Conservation (phyloP, 1,140 invertebrate genomes). For the Battus philenor region DNA sequence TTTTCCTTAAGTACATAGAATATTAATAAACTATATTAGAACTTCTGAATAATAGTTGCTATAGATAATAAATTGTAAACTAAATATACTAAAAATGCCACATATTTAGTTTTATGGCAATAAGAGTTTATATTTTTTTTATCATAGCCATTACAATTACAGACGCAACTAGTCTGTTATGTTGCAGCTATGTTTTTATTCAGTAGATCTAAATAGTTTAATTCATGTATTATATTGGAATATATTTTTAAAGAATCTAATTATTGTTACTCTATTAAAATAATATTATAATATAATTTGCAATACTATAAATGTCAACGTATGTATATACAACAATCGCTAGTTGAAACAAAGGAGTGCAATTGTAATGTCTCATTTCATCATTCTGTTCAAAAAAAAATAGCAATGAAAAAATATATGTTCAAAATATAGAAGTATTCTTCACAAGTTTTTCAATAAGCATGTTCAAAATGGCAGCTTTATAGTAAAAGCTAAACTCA, state of each 20-base stretch:
- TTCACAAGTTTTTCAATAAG: too few species aligned
- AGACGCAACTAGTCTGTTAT: not conserved
- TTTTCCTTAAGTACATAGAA: not conserved
- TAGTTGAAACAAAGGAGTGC: not conserved
- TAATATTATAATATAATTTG: too few species aligned
- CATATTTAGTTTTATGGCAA: conserved; percentile 13
- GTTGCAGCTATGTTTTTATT: conserved; percentile 12
- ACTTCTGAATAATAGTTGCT: conserved; percentile 15
- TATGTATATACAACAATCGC: too few species aligned
- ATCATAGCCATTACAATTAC: not conserved
- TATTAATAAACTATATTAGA: conserved; percentile 6
- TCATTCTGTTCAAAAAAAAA: too few species aligned
- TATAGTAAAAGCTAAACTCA: too few species aligned
- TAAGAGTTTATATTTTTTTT: conserved; percentile 13
- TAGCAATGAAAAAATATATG: too few species aligned
- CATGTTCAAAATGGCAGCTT: not conserved
- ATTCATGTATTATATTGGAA: conserved; percentile 8
- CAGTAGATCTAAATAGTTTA: conserved; percentile 16
- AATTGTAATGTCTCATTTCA: too few species aligned
- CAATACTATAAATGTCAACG: too few species aligned
- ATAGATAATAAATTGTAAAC: conserved; percentile 13
- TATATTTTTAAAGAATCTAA: conserved; percentile 3
- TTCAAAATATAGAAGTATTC: too few species aligned
- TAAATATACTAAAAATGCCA: conserved; percentile 16
- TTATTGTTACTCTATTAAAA: too few species aligned